A percentile compares a stretch with the other conserved stretches of the same genome.
These are phyloP conservation scores for Microctenopoma steveboyesi DNA, from an alignment of 2,797 vertebrate species.

Conservation along the genomic window DNA sequence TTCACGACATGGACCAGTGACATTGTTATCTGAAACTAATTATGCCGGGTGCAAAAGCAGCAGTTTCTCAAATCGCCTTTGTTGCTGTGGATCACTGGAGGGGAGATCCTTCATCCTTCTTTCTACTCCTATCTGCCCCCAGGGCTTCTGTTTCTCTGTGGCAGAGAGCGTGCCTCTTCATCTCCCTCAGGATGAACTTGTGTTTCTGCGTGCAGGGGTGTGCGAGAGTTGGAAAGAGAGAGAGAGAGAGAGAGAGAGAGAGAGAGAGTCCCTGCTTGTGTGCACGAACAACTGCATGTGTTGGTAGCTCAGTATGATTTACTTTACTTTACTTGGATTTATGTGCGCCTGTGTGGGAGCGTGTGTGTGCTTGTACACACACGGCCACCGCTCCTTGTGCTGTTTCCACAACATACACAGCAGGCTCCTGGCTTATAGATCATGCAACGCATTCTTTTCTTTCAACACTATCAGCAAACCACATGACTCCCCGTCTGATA, in stretches of 20 bases:
- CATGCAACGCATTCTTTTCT: constrained; percentile 64
- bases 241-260: constrained; percentile 2
- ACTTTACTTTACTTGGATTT: not conserved
- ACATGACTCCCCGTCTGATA: constrained; percentile 43
- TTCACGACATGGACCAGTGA: constrained; percentile 34
- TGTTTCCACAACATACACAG: constrained; percentile 24
- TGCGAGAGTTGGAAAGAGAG: constrained; percentile 28
- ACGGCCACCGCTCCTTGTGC: constrained; percentile 17
- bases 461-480: constrained; percentile 58
- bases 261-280: constrained; percentile 13
- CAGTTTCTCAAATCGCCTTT: constrained; percentile 66
- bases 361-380: constrained; percentile 10
- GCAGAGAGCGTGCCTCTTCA: constrained; percentile 48
- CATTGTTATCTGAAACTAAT: constrained; percentile 76
- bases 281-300: constrained; percentile 25
- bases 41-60: constrained; percentile 63
- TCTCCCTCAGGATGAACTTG: constrained; percentile 50
- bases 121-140: constrained; percentile 58
- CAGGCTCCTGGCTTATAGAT: constrained; percentile 55
- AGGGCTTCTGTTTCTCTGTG: constrained; percentile 57
- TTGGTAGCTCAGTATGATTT: constrained; percentile 53
- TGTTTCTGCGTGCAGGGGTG: constrained; percentile 23
- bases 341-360: constrained; percentile 21
- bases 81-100: constrained; percentile 72
- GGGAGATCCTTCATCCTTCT: constrained; percentile 70